Evolutionary conservation across 2,888 invertebrate genomes (phyloP), one percentile per base, ranked within the genome.

Genomic region (Drosophila kambysellisi): DNA sequence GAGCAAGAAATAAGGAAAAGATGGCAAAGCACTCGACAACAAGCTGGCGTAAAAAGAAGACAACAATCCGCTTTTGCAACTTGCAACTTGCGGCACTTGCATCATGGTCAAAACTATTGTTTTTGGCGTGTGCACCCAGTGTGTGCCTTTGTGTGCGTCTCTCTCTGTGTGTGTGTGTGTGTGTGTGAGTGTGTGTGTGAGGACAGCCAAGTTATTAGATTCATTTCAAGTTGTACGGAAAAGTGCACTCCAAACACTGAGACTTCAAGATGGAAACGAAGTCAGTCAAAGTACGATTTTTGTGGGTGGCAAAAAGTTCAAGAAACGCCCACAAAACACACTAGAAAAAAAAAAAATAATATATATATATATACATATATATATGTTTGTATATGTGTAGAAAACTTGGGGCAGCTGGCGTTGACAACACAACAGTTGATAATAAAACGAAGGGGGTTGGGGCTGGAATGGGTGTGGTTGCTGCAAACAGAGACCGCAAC

Each of bases 221-320:
- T 90, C 90, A 87, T 87, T 87, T 90, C 88, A 90, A 87, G 83
- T 90, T 90, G 79, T 71, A 75, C 70, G 83, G 78, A 70, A 86
- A 90, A 90, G 90, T 90, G 89, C 90, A 90, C 86, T 88, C 70
- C 72, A 86, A 88, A 89, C 79, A 88, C 70, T 64, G 66, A 67
- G 74, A 71, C 59, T 29, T 53, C 61, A 50, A 60, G 64, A 39
- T 54, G 53, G 57, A 74, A 61, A 64, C 68, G 63, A 65, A 85
- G 81, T 87, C 82, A 85, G 82, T 83, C 87, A 85, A 86, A 85
- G 81, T 76, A 71, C 76, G 66, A 79, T 79, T 79, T 65, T 68
- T 69, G 57, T 51, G 58, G 58, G 57, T 17, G 20, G 35, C 17
- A 52, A 78, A 78, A 73, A 85, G 69, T 74, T 81, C 50, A 74